Percentiles rank a stretch among this genome's conserved stretches.
phyloP scores from a whole-genome alignment of 2,888 invertebrate species.

The Sinhomidia bicolor region DNA sequence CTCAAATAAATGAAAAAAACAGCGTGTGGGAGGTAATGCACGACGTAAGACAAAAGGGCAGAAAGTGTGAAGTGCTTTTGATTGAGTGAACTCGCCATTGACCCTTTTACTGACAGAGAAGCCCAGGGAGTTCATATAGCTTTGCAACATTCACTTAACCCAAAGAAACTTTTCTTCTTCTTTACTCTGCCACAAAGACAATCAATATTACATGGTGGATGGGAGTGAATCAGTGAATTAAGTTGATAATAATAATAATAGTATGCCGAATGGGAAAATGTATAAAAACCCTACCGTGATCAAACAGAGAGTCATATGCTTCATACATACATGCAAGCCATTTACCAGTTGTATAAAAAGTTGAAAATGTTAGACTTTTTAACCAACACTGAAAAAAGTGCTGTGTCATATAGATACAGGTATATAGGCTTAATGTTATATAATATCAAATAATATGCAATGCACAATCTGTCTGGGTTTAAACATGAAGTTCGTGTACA shows the following conservation, averaged over 20 bases:
- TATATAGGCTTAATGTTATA: no score
- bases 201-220: background rate
- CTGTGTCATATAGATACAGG: background rate
- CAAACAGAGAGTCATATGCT: no score
- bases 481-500: slow-evolving; percentile 9
- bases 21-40: slow-evolving; percentile 41
- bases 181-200: background rate
- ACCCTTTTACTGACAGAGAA: slow-evolving; percentile 34
- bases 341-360: no score
- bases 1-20: slow-evolving; percentile 2
- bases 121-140: background rate
- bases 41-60: background rate
- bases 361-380: no score
- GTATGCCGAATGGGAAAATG: no score
- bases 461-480: no score
- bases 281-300: background rate
- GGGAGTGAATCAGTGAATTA: background rate
- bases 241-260: background rate
- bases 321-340: no score
- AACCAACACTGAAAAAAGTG: background rate
- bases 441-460: no score
- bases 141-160: slow-evolving; percentile 31
- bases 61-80: slow-evolving; percentile 25
- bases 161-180: background rate
- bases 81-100: slow-evolving; percentile 35